These are phyloP conservation scores for Hypomecis atomaria DNA, from an alignment of 2,888 invertebrate genomes.

Conservation along the genomic window DNA sequence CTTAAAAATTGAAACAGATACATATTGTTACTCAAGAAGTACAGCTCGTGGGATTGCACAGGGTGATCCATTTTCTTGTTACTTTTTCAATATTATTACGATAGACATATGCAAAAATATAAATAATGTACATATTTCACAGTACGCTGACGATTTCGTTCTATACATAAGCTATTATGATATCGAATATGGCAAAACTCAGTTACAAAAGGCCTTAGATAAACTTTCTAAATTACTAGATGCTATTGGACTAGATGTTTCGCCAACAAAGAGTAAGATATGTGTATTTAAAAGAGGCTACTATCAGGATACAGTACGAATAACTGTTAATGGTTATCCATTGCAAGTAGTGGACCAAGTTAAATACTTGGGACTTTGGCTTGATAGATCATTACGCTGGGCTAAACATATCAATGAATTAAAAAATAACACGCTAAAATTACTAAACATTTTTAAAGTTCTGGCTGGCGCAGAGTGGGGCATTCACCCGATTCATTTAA, in stretches of 20 bases:
- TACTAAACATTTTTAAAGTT: too few relatives aligned
- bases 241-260: slow-evolving; percentile 32
- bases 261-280: slow-evolving; percentile 41
- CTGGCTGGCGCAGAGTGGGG: slow-evolving; percentile 37
- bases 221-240: slow-evolving; percentile 21
- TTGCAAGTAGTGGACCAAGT: slow-evolving; percentile 27
- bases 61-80: slow-evolving; percentile 49
- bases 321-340: slow-evolving; percentile 22
- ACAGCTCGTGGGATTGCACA: slow-evolving; percentile 45
- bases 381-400: slow-evolving; percentile 45
- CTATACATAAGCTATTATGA: not conserved
- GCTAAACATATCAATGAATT: slow-evolving; percentile 44
- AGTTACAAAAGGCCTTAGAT: slow-evolving; percentile 20
- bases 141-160: slow-evolving; percentile 44
- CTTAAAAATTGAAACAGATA: slow-evolving; percentile 25
- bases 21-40: slow-evolving; percentile 11
- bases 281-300: slow-evolving; percentile 41
- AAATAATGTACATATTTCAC: slow-evolving; percentile 33
- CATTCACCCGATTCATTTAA: slow-evolving; percentile 43
- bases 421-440: not conserved
- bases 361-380: slow-evolving; percentile 48
- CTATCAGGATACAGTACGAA: not conserved
- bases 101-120: slow-evolving; percentile 31
- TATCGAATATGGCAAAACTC: not conserved
- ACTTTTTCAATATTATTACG: slow-evolving; percentile 49